These are phyloP conservation scores for Anisognathus igniventris DNA, from an alignment of 2,797 vertebrate species.

Conservation along the genomic window DNA sequence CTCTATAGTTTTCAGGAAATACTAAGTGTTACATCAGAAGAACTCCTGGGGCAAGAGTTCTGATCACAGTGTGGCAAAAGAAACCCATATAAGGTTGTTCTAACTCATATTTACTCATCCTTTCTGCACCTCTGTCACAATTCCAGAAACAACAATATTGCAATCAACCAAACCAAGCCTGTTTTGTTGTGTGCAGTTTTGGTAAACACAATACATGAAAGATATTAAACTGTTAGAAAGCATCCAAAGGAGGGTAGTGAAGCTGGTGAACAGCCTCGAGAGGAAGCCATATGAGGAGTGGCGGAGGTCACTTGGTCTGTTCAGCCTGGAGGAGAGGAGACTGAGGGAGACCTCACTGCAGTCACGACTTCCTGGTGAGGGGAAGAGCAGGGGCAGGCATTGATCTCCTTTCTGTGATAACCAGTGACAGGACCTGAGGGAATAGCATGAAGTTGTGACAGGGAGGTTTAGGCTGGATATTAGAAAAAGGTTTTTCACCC, in stretches of 20 bases:
- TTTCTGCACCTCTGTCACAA: not conserved
- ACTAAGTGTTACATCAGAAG: not conserved
- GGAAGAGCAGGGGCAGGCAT: not conserved
- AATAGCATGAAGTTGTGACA: not conserved
- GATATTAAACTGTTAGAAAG: not conserved
- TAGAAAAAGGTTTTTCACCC: not conserved
- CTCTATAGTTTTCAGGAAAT: not conserved
- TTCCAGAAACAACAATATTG: not conserved
- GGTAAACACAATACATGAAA: not conserved
- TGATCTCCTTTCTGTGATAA: not conserved
- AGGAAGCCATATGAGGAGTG: rapidly evolving
- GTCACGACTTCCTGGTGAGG: rapidly evolving
- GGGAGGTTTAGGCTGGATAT: not conserved
- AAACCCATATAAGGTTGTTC: not conserved
- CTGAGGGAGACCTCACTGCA: not conserved
- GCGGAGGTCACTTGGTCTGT: not conserved
- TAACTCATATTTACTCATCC: not conserved
- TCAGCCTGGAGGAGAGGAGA: not conserved
- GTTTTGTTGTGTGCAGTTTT: not conserved
- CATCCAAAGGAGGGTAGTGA: not conserved
- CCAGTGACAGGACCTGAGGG: not conserved
- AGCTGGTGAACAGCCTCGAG: not conserved
- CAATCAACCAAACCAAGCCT: not conserved
- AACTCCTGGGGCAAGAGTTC: not conserved
- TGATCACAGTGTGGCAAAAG: not conserved